Evolutionary conservation across 2,797 vertebrate species (phyloP).

Genomic region (Darevskia nairensis): DNA sequence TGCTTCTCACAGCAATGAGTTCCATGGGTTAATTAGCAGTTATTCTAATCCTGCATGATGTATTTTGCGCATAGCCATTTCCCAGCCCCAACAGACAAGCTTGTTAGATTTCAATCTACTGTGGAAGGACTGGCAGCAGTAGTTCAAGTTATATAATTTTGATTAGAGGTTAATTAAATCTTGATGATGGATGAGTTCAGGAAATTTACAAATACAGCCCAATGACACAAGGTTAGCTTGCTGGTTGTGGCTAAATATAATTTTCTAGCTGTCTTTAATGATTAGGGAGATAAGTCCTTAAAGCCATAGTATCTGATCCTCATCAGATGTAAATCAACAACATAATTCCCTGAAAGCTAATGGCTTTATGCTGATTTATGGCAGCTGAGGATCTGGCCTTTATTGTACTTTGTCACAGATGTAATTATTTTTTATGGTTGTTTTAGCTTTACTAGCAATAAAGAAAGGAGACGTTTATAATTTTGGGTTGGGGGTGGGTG

Average conservation of each 20-base stretch:
- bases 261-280: conserved; percentile 64
- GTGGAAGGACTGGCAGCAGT: conserved; percentile 64
- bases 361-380: conserved; percentile 42
- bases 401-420: conserved; percentile 37
- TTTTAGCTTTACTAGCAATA: conserved; percentile 47
- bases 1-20: neutral
- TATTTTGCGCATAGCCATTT: conserved; percentile 23
- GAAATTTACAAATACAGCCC: conserved; percentile 63
- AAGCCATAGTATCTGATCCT: conserved; percentile 40
- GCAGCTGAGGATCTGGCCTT: conserved; percentile 29
- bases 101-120: conserved; percentile 60
- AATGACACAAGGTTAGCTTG: conserved; percentile 61
- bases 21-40: conserved; percentile 26
- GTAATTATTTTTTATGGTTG: conserved; percentile 47
- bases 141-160: conserved; percentile 68
- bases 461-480: conserved; percentile 43
- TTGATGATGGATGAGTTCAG: conserved; percentile 69
- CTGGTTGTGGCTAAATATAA: conserved; percentile 57
- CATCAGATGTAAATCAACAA: conserved; percentile 46
- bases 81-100: conserved; percentile 6
- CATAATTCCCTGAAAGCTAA: conserved; percentile 39
- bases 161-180: conserved; percentile 70
- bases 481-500: neutral
- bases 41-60: conserved; percentile 12
- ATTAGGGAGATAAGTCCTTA: conserved; percentile 49